Evolutionary conservation across 1,140 invertebrate genomes (phyloP).

Genomic region (Drosophila serrata): DNA sequence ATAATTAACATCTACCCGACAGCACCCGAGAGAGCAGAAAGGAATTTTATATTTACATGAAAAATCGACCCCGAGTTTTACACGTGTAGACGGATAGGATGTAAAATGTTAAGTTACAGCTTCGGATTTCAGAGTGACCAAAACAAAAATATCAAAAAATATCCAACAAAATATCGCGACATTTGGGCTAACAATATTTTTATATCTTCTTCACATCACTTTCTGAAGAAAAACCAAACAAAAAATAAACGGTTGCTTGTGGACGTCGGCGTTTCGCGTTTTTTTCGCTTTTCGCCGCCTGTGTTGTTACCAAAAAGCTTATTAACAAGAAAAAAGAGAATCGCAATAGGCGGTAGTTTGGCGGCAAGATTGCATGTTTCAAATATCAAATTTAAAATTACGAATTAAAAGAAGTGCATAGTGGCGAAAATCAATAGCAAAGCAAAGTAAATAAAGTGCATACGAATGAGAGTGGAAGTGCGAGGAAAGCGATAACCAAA

Average conservation of each 20-base stretch:
- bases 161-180: too few species aligned
- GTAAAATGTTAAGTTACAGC: too few species aligned
- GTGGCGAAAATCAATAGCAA: conserved; percentile 77
- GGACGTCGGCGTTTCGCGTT: conserved; percentile 27
- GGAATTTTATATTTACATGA: too few species aligned
- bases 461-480: conserved; percentile 47
- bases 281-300: conserved; percentile 12
- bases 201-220: too few species aligned
- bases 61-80: too few species aligned
- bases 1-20: too few species aligned
- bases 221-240: neutral
- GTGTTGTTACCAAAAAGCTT: conserved; percentile 12
- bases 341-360: neutral
- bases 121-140: too few species aligned
- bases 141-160: too few species aligned
- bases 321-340: conserved; percentile 1
- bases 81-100: too few species aligned
- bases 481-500: conserved; percentile 23
- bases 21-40: too few species aligned
- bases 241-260: conserved; percentile 1
- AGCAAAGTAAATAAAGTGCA: conserved; percentile 82
- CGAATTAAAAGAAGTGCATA: conserved; percentile 37
- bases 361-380: conserved; percentile 1
- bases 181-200: too few species aligned
- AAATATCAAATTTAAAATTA: neutral